Conservation (phyloP, 2,797 vertebrate species). For the Ceryle rudis region DNA sequence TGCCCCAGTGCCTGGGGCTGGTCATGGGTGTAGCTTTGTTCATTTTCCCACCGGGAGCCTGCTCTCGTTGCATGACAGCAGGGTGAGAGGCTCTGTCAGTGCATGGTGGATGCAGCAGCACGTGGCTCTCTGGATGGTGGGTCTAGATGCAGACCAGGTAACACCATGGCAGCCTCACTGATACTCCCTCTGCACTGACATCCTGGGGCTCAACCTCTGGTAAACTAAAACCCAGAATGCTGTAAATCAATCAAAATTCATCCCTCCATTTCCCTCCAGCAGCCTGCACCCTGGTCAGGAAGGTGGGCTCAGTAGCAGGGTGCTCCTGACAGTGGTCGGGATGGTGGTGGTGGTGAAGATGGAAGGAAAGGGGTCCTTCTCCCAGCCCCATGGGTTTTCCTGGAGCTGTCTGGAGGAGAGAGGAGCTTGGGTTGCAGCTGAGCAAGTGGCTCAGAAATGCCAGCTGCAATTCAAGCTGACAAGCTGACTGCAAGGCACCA, state of each 20-base stretch:
- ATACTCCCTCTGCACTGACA: background rate
- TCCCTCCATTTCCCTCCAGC: background rate
- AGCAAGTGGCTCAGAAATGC: fast-evolving
- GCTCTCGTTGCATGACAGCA: background rate
- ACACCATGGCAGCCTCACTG: background rate
- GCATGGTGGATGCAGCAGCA: background rate
- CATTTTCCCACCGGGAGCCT: background rate
- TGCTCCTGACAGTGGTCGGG: fast-evolving
- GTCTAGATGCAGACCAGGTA: background rate
- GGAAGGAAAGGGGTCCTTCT: background rate
- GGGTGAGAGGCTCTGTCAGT: background rate
- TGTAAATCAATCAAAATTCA: background rate
- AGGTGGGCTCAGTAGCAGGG: background rate
- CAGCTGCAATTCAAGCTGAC: background rate
- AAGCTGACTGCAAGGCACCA: background rate
- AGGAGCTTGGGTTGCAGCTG: background rate
- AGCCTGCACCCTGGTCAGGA: background rate
- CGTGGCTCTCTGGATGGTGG: fast-evolving
- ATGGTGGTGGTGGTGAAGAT: background rate
- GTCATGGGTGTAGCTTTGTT: background rate
- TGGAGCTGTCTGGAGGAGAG: background rate
- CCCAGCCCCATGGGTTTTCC: background rate
- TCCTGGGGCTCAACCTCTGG: background rate
- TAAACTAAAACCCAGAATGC: background rate
- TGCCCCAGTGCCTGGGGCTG: background rate